Conservation (phyloP, 1,140 invertebrate species). For the Vollenhovia emeryi region DNA sequence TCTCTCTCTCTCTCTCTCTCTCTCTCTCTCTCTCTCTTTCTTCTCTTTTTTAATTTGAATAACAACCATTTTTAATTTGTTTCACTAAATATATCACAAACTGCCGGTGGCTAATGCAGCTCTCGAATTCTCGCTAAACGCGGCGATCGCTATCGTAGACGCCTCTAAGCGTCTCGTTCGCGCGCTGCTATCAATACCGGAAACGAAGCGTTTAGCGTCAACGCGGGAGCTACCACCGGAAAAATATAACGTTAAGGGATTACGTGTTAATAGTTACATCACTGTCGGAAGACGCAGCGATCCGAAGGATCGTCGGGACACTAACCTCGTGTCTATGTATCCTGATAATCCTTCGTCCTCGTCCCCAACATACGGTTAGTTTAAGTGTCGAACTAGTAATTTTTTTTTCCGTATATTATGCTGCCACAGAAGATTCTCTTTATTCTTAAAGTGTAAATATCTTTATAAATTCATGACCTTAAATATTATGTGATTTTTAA, state of each 20-base stretch:
- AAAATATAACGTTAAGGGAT: constrained; percentile 85
- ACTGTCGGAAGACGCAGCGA: constrained; percentile 77
- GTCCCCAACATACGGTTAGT: constrained; percentile 81
- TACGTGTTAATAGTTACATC: constrained; percentile 85
- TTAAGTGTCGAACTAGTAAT: constrained; percentile 82
- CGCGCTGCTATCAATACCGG: background rate
- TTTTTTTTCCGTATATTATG: constrained; percentile 78
- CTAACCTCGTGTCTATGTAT: constrained; percentile 30
- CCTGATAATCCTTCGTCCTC: constrained; percentile 64
- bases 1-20: constrained; percentile 17
- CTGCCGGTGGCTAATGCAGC: constrained; percentile 79
- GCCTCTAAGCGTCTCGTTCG: background rate
- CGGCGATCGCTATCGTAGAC: background rate
- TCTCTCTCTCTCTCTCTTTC: constrained; percentile 1
- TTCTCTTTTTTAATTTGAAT: constrained; percentile 79
- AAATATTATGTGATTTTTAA: constrained; percentile 77
- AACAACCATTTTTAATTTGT: constrained; percentile 83
- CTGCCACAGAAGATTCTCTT: constrained; percentile 81
- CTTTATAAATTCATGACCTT: constrained; percentile 83
- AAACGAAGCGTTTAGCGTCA: constrained; percentile 38
- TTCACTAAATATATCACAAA: constrained; percentile 85
- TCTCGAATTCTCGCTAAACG: constrained; percentile 67
- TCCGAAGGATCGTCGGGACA: constrained; percentile 63
- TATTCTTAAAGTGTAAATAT: constrained; percentile 82
- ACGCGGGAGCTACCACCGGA: constrained; percentile 77